These are phyloP conservation scores for Drosophila equinoxialis DNA, from an alignment of 1,140 invertebrate genomes.

Conservation along the genomic window DNA sequence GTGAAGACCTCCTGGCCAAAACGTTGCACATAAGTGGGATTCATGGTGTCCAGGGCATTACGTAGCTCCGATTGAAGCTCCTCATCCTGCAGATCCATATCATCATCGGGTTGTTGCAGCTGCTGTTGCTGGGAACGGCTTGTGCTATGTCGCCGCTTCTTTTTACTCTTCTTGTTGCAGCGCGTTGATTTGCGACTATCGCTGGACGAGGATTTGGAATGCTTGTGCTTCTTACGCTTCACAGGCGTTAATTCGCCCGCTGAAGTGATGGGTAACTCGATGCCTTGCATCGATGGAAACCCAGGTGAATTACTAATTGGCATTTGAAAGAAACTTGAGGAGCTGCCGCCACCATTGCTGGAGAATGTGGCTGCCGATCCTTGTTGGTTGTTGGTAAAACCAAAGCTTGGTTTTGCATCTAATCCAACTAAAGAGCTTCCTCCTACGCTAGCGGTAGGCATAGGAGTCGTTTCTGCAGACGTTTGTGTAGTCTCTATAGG, in stretches of 20 bases:
- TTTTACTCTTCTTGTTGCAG: constrained; percentile 78
- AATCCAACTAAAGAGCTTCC: not conserved
- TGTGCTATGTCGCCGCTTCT: constrained; percentile 66
- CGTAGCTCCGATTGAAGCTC: constrained; percentile 78
- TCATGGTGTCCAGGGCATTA: constrained; percentile 63
- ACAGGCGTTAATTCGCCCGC: constrained; percentile 47
- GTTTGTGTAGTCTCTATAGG: constrained; percentile 19
- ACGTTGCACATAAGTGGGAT: constrained; percentile 70
- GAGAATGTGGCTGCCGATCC: constrained; percentile 33
- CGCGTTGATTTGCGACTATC: constrained; percentile 70
- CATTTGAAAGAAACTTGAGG: constrained; percentile 41
- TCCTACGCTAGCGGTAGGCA: not conserved
- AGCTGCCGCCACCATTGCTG: not conserved
- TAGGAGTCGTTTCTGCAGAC: too few species aligned
- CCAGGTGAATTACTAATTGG: constrained; percentile 46
- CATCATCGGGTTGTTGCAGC: constrained; percentile 37
- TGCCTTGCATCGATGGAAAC: constrained; percentile 79
- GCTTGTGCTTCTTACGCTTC: constrained; percentile 82
- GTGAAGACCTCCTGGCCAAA: constrained; percentile 86
- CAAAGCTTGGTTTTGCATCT: constrained; percentile 31
- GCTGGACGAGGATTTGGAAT: constrained; percentile 77
- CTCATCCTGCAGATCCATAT: constrained; percentile 79
- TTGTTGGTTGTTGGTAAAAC: constrained; percentile 26
- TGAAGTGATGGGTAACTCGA: constrained; percentile 69
- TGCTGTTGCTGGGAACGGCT: constrained; percentile 35